Percentiles rank a stretch among this genome's conserved stretches.
phyloP scores from a whole-genome alignment of 2,113 vertebrate genomes.

The human region GRCh38 chr6:128131001-128131500 shows the following conservation, averaged over 20 bases:
- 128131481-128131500: conserved; percentile 51
- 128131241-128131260: conserved; percentile 62
- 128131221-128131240: conserved; percentile 67
- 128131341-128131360: conserved; percentile 14
- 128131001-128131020: not conserved
- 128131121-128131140: conserved; percentile 69
- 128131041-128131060: not conserved
- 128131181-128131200: conserved; percentile 73
- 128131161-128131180: conserved; percentile 61
- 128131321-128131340: not conserved
- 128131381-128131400: not conserved
- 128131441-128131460: not conserved
- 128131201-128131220: conserved; percentile 76
- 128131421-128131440: not conserved
- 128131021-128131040: not conserved
- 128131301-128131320: conserved; percentile 56
- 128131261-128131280: conserved; percentile 67
- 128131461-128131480: not conserved
- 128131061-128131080: conserved; percentile 50
- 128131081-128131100: not conserved
- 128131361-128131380: conserved; percentile 26
- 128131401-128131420: not conserved
- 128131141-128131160: conserved; percentile 58
- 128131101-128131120: conserved; percentile 62
- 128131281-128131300: conserved; percentile 62